A percentile compares a stretch with the other conserved stretches of the same genome.
phyloP scores from a whole-genome alignment of 2,113 vertebrate genomes.

The Hystrix cristata region DNA sequence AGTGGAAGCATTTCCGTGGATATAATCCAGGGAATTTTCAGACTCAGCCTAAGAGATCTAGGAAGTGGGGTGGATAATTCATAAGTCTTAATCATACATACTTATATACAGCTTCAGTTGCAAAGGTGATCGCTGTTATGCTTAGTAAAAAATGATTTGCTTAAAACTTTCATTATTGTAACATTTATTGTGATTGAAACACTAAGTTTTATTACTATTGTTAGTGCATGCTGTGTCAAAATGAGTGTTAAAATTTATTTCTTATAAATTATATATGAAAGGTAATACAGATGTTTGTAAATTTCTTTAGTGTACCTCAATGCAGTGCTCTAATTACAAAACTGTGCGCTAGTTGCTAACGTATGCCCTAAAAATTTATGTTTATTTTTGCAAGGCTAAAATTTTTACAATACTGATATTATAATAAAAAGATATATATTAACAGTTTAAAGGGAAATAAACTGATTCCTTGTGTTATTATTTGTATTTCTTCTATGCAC shows the following conservation, averaged over 20 bases:
- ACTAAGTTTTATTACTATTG: neutral
- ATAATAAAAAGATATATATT: conserved; percentile 49
- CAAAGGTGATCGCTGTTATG: conserved; percentile 30
- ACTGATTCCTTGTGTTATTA: neutral
- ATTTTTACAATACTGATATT: conserved; percentile 29
- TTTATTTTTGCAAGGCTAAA: conserved; percentile 65
- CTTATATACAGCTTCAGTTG: conserved; percentile 20
- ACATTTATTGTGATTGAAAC: conserved; percentile 7
- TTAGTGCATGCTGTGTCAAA: conserved; percentile 44
- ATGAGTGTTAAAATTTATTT: neutral
- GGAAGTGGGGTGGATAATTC: conserved; percentile 27
- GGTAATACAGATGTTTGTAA: conserved; percentile 55
- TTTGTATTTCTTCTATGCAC: neutral
- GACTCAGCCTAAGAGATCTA: neutral
- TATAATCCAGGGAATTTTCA: conserved; percentile 53
- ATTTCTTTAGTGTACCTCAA: conserved; percentile 3
- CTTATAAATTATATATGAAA: conserved; percentile 51
- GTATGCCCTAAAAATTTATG: conserved; percentile 33
- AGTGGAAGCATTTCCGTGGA: conserved; percentile 65
- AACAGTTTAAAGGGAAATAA: conserved; percentile 50
- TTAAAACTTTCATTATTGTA: conserved; percentile 63
- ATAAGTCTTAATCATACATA: conserved; percentile 47
- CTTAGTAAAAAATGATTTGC: conserved; percentile 50
- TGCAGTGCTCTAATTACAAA: conserved; percentile 11
- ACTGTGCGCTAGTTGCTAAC: neutral